A percentile compares a stretch with the other conserved stretches of the same genome.
Evolutionary conservation across 2,888 invertebrate genomes (phyloP).

Genomic region (Zootermopsis nevadensis): DNA sequence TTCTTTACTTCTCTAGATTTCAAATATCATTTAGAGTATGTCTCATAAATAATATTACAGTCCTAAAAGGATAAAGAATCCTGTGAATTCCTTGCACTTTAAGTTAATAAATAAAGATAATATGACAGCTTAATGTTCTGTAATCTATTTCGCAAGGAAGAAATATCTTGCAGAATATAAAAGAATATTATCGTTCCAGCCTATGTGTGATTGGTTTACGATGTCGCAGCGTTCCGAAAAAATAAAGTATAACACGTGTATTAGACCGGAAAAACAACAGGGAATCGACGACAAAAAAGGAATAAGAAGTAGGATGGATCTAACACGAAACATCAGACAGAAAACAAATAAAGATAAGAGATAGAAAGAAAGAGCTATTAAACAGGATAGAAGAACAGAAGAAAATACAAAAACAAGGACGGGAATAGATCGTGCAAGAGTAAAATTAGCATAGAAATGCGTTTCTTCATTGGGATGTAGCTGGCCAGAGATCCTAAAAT

Average conservation of each 20-base stretch:
- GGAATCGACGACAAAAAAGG: neutral
- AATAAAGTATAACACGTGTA: neutral
- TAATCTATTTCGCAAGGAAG: neutral
- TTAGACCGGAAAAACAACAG: constrained; percentile 4
- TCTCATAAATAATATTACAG: neutral
- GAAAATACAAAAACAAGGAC: neutral
- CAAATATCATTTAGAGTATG: neutral
- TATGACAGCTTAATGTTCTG: constrained; percentile 19
- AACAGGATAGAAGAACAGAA: neutral
- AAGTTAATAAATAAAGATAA: constrained; percentile 18
- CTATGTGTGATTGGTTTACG: constrained; percentile 21
- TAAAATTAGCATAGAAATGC: constrained; percentile 23
- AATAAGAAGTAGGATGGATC: neutral
- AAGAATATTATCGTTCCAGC: neutral
- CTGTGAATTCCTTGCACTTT: neutral
- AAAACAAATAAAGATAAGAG: constrained; percentile 18
- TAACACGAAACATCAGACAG: constrained; percentile 11
- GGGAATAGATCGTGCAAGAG: neutral
- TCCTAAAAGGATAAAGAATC: neutral
- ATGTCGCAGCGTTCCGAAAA: neutral
- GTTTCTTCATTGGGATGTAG: constrained; percentile 18
- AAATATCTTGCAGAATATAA: neutral
- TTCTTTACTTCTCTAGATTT: too few species aligned
- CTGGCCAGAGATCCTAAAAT: neutral
- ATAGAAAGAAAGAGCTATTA: neutral